Base-by-base conservation (phyloP, 2,113 vertebrate species). In the Macroglossus sobrinus region DNA sequence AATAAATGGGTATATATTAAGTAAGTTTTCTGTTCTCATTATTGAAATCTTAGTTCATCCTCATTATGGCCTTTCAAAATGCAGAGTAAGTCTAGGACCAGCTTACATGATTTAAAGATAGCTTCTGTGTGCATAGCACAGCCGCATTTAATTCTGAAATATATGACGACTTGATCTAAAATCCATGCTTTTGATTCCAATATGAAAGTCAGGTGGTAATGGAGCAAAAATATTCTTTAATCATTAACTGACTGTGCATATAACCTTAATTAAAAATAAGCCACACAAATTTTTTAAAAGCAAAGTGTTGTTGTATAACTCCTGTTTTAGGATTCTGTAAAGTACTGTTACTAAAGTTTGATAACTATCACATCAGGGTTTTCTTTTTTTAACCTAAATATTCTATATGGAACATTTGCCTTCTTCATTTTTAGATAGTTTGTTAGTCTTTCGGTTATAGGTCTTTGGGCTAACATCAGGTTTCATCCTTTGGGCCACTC, bases 271-370 rank as follows among this genome's bases (percentile, higher is more conserved):
- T 90, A 91, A 92, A 93, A 64, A 18, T 86, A 86, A 93, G 35
- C 53, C 78, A 91, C 91, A 75, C 66, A 91, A 40, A 61, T 5
- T 19, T 92, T 86, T 92, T 57, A 47, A 94, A 93, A 96, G 33
- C 3, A 43, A 50, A 63, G 33, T 88, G 11, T 88, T 91, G 8
- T 91, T 76, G 9, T 40, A 2, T 80, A 84, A 22, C 1, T 97
- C 45, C 57, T 47, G 13, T 64, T 91, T 86, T 74, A 92, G 40
- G 33, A 40, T 92, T 82, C 19, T 96, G 38, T 50, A 57, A 90
- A 90, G 12, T 78, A 35, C 18, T 92, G 1, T 86, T 89, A 89
- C 3, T 64, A 68, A 88, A 92, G 59, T 19, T 82, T 53, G 26
- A 8, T 86, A 88, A 79, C 50, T 61, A 15, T 85, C 19, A 72